These are phyloP conservation scores for Nothocercus nigrocapillus DNA, from an alignment of 2,113 vertebrate species.

Conservation along the genomic window DNA sequence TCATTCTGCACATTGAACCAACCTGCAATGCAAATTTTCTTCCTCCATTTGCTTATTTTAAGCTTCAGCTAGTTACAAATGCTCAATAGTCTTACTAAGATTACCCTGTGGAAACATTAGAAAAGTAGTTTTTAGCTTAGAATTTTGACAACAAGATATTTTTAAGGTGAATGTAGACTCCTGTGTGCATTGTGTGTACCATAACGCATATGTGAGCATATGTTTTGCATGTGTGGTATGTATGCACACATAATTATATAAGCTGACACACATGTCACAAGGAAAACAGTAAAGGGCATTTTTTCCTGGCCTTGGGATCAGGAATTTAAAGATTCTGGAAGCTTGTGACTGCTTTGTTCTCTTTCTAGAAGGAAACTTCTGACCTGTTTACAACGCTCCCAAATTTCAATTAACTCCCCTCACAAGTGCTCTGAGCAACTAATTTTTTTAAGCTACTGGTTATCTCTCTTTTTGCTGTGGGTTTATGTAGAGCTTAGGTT, in stretches of 20 bases:
- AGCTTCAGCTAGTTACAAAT: constrained; percentile 55
- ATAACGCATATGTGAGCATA: rapidly evolving
- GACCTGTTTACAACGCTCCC: not conserved
- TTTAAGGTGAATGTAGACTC: not conserved
- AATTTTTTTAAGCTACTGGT: constrained; percentile 4
- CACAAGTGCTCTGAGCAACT: not conserved
- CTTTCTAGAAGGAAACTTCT: not conserved
- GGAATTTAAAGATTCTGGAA: constrained; percentile 11
- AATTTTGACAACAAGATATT: not conserved
- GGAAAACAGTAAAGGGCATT: constrained; percentile 1
- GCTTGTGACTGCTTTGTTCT: not conserved
- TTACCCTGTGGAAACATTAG: constrained; percentile 5
- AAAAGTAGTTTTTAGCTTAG: constrained; percentile 31
- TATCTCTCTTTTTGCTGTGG: constrained; percentile 5
- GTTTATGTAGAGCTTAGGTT: not conserved
- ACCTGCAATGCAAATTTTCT: constrained; percentile 20
- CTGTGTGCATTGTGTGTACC: not conserved
- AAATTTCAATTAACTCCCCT: constrained; percentile 1
- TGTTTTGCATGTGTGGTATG: not conserved
- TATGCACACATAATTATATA: not conserved
- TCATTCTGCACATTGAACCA: not conserved
- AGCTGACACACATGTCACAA: not conserved
- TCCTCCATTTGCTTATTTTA: constrained; percentile 45
- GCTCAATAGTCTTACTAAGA: constrained; percentile 39
- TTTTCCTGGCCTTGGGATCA: constrained; percentile 13